Evolutionary conservation across 2,888 invertebrate genomes (phyloP), one percentile per base, ranked within the genome.

Genomic region (Stomorhina lunata): DNA sequence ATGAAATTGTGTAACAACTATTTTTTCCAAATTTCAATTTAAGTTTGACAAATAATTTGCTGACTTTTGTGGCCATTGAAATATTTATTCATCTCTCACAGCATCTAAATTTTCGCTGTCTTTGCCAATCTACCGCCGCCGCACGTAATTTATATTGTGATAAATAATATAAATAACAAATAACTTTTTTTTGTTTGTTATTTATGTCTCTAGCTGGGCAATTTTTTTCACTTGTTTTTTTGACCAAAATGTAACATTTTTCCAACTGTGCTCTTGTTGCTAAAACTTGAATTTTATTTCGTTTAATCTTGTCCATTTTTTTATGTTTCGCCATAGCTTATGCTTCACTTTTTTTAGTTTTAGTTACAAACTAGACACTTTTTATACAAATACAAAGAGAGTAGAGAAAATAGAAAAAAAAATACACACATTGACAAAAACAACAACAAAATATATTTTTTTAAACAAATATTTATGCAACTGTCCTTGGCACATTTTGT

Each of bases 401-500:
- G n/a, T n/a, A n/a, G n/a, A n/a, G n/a, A n/a, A n/a, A n/a, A n/a
- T n/a, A n/a, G 37, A 45, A 63, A 25, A 53, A 29, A 22, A 40
- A 71, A 63, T n/a, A 37, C 25, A 25, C 32, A 45, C 59, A 34
- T 34, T 27, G 9, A 20, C 9, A 66, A 6, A 34, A 27, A 25
- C 50, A n/a, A 20, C 32, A 9, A 43, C 40, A 50, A 48, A 65
- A 40, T 40, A 65, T 50, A 55, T 68, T 76, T 17, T 53, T 53
- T 81, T 77, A 53, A 82, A 86, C 84, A 87, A 87, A 86, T 84
- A 87, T 85, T 86, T 87, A 85, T 86, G 84, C 86, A 81, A 82
- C 84, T 88, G 88, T 88, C 88, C 88, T 88, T 88, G 88, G 88
- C 88, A 88, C 85, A 88, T 87, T 87, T 87, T 84, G 72, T 63